A percentile compares a stretch with the other conserved stretches of the same genome.
Evolutionary conservation across 2,113 vertebrate species (phyloP).

Genomic region (Corynorhinus townsendii): DNA sequence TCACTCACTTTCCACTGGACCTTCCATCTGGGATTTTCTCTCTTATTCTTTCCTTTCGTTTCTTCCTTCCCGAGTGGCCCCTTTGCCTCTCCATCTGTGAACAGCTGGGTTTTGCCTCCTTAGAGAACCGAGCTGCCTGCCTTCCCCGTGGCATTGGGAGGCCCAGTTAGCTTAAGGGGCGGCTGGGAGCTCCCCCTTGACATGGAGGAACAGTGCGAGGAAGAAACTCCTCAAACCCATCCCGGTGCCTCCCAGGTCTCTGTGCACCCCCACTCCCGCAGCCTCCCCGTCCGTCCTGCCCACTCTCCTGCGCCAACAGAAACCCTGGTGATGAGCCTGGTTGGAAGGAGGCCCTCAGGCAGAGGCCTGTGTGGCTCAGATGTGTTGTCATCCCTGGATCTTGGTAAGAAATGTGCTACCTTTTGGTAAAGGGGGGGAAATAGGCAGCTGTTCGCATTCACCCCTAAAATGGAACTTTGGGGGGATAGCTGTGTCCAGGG

Average conservation of each 20-base stretch:
- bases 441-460: neutral
- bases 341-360: neutral
- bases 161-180: neutral
- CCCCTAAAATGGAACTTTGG: neutral
- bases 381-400: neutral
- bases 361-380: fast-evolving
- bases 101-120: neutral
- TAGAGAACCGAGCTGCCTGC: neutral
- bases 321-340: neutral
- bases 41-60: neutral
- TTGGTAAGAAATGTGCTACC: neutral
- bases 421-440: neutral
- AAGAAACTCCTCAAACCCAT: neutral
- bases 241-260: neutral
- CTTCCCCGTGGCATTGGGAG: neutral
- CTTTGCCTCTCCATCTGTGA: neutral
- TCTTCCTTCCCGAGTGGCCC: neutral
- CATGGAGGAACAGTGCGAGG: neutral
- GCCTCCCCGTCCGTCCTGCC: neutral
- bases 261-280: fast-evolving
- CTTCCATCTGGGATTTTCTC: neutral
- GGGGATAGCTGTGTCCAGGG: neutral
- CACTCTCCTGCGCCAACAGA: neutral
- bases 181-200: neutral
- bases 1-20: neutral